Conservation (phyloP, 1,140 invertebrate species). For the Micrasema longulum region DNA sequence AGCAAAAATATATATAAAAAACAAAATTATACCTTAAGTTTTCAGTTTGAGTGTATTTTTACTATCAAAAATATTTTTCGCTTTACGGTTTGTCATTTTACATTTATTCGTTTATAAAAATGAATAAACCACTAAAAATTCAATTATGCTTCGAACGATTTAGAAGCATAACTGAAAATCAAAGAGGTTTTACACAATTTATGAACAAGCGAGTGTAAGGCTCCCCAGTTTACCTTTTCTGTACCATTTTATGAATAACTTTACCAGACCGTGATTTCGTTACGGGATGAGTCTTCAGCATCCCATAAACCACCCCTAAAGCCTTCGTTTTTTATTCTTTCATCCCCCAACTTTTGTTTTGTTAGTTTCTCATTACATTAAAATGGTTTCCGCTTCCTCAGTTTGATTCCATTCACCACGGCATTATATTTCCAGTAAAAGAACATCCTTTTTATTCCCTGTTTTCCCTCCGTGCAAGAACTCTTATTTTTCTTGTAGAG, state of each 20-base stretch:
- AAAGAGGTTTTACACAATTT: no score
- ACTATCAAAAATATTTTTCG: no score
- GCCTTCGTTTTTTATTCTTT: conserved; percentile 23
- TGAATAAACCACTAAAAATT: no score
- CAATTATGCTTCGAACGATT: no score
- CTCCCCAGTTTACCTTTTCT: not conserved
- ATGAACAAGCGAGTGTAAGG: no score
- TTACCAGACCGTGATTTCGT: conserved; percentile 54
- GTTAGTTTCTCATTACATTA: conserved; percentile 56
- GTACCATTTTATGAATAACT: conserved; percentile 53
- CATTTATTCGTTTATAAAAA: no score
- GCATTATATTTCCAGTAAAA: conserved; percentile 54
- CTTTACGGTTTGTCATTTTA: no score
- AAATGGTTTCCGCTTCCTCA: conserved; percentile 53
- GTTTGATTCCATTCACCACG: conserved; percentile 52
- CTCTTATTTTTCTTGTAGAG: conserved; percentile 8
- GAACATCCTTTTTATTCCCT: conserved; percentile 42
- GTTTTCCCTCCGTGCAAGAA: conserved; percentile 1
- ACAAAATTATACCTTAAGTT: no score
- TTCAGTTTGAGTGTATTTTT: no score
- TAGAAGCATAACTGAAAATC: no score
- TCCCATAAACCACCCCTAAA: conserved; percentile 22
- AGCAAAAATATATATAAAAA: no score
- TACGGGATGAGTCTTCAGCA: conserved; percentile 49
- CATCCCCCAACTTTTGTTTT: conserved; percentile 53